phyloP scores from a whole-genome alignment of 1,140 invertebrate species.

The Musca domestica region DNA sequence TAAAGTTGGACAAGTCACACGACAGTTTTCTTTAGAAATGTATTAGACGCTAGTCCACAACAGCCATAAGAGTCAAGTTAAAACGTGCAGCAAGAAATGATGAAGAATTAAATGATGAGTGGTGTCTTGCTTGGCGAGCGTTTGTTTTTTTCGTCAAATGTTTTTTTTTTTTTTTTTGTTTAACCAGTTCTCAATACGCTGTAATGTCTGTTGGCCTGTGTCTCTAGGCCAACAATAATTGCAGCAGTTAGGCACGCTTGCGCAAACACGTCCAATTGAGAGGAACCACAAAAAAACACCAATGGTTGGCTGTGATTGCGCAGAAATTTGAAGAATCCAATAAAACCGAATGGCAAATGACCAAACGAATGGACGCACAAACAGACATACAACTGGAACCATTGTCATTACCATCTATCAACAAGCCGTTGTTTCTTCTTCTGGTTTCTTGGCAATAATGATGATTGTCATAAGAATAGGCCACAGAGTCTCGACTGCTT shows the following conservation, averaged over 20 bases:
- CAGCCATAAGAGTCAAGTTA: background rate
- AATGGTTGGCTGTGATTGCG: background rate
- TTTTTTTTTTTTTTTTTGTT: slow-evolving; percentile 9
- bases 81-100: no score
- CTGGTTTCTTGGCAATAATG: background rate
- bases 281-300: background rate
- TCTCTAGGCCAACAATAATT: slow-evolving; percentile 18
- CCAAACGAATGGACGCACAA: background rate
- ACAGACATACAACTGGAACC: no score
- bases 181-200: background rate
- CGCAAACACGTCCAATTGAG: background rate
- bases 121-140: background rate
- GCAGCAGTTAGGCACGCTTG: background rate
- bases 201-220: background rate
- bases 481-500: no score
- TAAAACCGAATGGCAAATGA: background rate
- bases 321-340: background rate
- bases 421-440: no score
- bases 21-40: slow-evolving; percentile 16
- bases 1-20: slow-evolving; percentile 6
- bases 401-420: no score
- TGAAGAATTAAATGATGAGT: no score
- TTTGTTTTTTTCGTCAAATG: background rate
- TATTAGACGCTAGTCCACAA: background rate
- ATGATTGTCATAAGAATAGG: background rate